Conservation (phyloP, 1,140 invertebrate species). For the Carcinoscorpius rotundicauda region DNA sequence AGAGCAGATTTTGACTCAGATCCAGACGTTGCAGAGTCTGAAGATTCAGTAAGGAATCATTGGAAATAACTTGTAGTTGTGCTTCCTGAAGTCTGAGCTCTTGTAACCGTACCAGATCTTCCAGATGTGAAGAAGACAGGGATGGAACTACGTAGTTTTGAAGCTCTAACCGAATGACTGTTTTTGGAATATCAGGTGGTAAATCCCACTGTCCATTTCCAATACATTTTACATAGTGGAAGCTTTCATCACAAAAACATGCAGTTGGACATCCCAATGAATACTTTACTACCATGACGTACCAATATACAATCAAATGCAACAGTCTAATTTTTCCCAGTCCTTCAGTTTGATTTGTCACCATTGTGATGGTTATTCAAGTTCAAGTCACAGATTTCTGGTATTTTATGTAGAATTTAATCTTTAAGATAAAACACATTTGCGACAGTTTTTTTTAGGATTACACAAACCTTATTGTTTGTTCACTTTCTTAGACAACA, state of each 20-base stretch:
- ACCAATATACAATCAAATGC: too few species aligned
- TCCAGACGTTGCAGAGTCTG: conserved; percentile 36
- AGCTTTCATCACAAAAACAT: conserved; percentile 20
- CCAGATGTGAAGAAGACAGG: conserved; percentile 12
- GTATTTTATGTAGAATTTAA: too few species aligned
- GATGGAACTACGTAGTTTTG: conserved; percentile 20
- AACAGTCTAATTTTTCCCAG: too few species aligned
- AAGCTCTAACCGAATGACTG: conserved; percentile 25
- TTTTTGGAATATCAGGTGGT: conserved; percentile 20
- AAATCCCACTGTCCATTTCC: conserved; percentile 25
- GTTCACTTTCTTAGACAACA: too few species aligned
- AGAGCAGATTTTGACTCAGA: conserved; percentile 49
- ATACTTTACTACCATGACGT: too few species aligned
- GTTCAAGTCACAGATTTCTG: too few species aligned
- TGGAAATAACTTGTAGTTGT: conserved; percentile 23
- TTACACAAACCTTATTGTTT: too few species aligned
- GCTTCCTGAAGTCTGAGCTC: conserved; percentile 34
- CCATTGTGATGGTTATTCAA: too few species aligned
- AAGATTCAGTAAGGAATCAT: conserved; percentile 27
- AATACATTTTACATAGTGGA: conserved; percentile 28
- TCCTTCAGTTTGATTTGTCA: too few species aligned
- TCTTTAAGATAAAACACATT: too few species aligned
- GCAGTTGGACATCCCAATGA: conserved; percentile 10
- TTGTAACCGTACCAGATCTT: conserved; percentile 29
- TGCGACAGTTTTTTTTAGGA: too few species aligned